phyloP scores from a whole-genome alignment of 2,113 vertebrate genomes.

The Hippocampus abdominalis region DNA sequence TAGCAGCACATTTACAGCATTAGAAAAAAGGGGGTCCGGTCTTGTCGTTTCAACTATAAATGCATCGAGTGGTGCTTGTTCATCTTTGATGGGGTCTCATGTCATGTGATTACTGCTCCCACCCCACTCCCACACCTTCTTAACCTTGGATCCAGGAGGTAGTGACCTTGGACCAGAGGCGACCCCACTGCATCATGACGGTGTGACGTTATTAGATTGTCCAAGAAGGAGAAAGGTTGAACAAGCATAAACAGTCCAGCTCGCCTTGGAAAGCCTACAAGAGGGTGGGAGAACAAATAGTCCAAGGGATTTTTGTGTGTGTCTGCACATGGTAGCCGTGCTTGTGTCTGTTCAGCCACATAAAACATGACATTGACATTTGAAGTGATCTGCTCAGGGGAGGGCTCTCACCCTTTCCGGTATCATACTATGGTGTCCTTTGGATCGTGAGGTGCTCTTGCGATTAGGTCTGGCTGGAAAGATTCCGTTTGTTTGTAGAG shows the following conservation, averaged over 20 bases:
- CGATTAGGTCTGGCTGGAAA: constrained; percentile 47
- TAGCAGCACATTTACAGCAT: constrained; percentile 41
- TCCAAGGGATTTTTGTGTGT: constrained; percentile 46
- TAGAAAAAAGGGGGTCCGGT: constrained; percentile 31
- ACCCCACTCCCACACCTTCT: constrained; percentile 20
- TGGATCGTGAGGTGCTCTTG: constrained; percentile 34
- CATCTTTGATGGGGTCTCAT: constrained; percentile 37
- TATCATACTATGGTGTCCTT: constrained; percentile 36
- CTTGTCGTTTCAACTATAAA: constrained; percentile 50
- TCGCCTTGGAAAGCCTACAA: constrained; percentile 48
- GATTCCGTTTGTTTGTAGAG: constrained; percentile 53
- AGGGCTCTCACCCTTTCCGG: constrained; percentile 38
- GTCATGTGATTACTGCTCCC: background rate
- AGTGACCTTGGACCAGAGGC: constrained; percentile 61
- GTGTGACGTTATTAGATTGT: constrained; percentile 70
- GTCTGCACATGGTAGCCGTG: constrained; percentile 4
- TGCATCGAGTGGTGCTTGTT: constrained; percentile 26
- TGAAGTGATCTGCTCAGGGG: constrained; percentile 35
- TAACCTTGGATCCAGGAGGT: constrained; percentile 30
- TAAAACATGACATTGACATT: constrained; percentile 42
- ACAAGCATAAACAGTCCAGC: constrained; percentile 49
- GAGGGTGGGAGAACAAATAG: constrained; percentile 47
- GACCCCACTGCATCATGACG: constrained; percentile 60
- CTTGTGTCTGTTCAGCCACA: constrained; percentile 35
- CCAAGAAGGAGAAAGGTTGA: constrained; percentile 53